Percentiles rank a stretch among this genome's conserved stretches.
phyloP scores from a whole-genome alignment of 2,797 vertebrate genomes.

The Peromyscus attwateri region DNA sequence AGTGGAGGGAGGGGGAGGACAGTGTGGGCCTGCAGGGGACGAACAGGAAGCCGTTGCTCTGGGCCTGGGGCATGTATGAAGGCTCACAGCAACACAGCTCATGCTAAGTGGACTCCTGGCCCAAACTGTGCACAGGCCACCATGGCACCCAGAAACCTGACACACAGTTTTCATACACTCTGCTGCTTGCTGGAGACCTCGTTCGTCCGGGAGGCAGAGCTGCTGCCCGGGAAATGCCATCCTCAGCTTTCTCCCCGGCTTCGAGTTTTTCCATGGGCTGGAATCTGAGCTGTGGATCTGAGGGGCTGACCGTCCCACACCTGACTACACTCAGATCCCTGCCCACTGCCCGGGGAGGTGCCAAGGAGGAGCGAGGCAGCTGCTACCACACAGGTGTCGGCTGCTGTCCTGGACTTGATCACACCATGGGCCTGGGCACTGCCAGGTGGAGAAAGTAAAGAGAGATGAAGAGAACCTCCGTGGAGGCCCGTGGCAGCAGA shows the following conservation, averaged over 20 bases:
- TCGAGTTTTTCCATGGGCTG: neutral
- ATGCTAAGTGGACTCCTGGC: neutral
- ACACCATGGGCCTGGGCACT: neutral
- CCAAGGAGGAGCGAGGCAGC: neutral
- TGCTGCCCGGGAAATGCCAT: neutral
- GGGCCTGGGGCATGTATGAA: neutral
- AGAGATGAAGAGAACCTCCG: neutral
- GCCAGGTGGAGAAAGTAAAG: neutral
- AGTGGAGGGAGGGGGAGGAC: slow-evolving; percentile 50
- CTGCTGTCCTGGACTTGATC: neutral
- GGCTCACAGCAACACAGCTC: neutral
- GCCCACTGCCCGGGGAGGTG: neutral
- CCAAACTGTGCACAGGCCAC: neutral
- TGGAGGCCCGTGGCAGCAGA: neutral
- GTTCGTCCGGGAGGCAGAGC: neutral
- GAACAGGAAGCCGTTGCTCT: neutral
- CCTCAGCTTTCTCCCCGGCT: slow-evolving; percentile 5
- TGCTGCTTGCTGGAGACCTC: neutral
- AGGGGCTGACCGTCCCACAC: neutral
- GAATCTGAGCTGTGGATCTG: neutral
- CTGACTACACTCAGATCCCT: neutral
- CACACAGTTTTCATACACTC: neutral
- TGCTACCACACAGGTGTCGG: neutral
- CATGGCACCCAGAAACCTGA: neutral
- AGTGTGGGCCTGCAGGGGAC: neutral